A percentile compares a stretch with the other conserved stretches of the same genome.
These are phyloP conservation scores for Sorex fumeus DNA, from an alignment of 2,113 vertebrate species.

Conservation along the genomic window DNA sequence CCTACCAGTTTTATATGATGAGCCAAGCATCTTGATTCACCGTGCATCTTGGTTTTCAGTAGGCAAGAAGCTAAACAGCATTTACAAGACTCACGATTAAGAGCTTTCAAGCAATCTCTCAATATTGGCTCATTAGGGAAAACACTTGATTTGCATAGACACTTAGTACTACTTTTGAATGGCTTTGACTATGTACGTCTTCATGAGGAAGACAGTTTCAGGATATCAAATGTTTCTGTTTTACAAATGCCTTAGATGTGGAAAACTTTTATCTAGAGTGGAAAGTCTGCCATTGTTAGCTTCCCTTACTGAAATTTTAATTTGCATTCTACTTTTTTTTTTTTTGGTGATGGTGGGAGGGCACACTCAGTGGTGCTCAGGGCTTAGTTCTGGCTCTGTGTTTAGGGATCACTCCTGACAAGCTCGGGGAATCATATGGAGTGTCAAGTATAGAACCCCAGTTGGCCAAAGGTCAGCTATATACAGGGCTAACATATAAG, in stretches of 20 bases:
- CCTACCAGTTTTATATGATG: not conserved
- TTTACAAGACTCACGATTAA: not conserved
- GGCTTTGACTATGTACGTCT: not conserved
- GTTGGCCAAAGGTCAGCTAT: not conserved
- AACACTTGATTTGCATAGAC: accelerated
- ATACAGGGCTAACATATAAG: too few species aligned
- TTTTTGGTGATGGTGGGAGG: too few species aligned
- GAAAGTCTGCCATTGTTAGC: not conserved
- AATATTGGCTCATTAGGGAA: not conserved
- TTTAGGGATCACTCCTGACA: too few species aligned
- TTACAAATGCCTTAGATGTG: not conserved
- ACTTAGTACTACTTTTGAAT: not conserved
- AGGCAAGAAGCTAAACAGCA: not conserved
- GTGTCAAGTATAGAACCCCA: not conserved
- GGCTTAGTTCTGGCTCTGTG: too few species aligned
- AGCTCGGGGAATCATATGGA: too few species aligned
- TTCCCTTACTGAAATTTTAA: not conserved
- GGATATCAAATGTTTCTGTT: not conserved
- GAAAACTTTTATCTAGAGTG: not conserved
- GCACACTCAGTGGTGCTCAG: too few species aligned
- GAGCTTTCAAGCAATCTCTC: not conserved
- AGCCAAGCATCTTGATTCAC: not conserved
- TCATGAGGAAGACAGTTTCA: not conserved
- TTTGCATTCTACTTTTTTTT: not conserved
- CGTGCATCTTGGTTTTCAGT: not conserved